Conservation (phyloP, 1,140 invertebrate species). For the Panagrolaimus sp. region DNA sequence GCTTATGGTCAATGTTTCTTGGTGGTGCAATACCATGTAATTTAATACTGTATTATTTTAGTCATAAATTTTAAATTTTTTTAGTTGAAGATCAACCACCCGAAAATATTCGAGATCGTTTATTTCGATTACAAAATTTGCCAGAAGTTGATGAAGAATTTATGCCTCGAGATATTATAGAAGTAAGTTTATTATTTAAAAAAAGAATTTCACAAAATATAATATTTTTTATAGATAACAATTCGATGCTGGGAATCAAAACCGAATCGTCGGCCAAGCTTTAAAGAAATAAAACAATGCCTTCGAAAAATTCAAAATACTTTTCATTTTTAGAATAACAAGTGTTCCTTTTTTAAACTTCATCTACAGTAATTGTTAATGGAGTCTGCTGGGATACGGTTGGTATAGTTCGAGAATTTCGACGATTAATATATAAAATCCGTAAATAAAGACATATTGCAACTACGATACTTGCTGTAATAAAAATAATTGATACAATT, state of each 20-base stretch:
- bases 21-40: background rate
- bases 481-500: background rate
- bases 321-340: background rate
- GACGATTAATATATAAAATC: background rate
- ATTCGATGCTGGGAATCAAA: conserved; percentile 5
- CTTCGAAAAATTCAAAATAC: conserved; percentile 1
- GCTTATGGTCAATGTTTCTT: background rate
- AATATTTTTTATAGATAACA: background rate
- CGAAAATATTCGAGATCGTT: background rate
- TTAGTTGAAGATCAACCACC: conserved; percentile 1
- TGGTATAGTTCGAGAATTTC: background rate
- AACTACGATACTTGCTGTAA: background rate
- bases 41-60: too few species aligned
- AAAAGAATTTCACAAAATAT: too few species aligned
- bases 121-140: background rate
- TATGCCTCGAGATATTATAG: background rate
- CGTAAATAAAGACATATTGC: conserved; percentile 1
- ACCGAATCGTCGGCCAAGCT: background rate
- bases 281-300: background rate
- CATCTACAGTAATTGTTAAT: conserved; percentile 1
- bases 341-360: background rate
- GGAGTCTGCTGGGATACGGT: background rate
- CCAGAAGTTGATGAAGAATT: background rate
- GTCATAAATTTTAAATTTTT: too few species aligned
- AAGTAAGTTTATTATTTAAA: background rate